Evolutionary conservation across 1,140 invertebrate species (phyloP).

Genomic region (Bombus soroeensis): DNA sequence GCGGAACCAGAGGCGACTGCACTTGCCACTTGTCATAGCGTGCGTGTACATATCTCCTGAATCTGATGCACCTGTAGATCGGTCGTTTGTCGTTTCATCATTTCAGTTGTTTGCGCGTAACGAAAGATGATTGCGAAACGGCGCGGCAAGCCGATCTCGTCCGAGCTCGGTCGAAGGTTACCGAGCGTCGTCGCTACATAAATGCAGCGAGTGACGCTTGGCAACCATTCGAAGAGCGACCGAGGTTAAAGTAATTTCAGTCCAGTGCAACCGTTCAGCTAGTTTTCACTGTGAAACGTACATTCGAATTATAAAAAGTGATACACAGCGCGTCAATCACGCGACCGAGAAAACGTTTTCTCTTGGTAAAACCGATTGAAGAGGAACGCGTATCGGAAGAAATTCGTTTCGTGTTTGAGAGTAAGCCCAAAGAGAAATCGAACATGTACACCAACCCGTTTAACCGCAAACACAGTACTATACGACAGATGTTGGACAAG

Average conservation of each 20-base stretch:
- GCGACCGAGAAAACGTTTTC: not conserved
- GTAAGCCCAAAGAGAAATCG: not conserved
- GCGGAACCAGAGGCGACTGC: not conserved
- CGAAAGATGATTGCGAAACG: not conserved
- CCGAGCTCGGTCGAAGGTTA: constrained; percentile 59
- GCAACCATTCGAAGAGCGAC: constrained; percentile 38
- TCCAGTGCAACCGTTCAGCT: not conserved
- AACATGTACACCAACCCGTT: constrained; percentile 89
- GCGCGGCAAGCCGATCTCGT: not conserved
- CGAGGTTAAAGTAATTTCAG: not conserved
- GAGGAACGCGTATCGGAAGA: not conserved
- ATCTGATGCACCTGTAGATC: constrained; percentile 26
- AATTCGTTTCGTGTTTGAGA: not conserved
- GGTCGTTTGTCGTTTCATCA: too few relatives aligned
- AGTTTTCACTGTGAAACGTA: constrained; percentile 8
- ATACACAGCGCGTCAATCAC: constrained; percentile 1
- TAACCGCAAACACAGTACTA: constrained; percentile 88
- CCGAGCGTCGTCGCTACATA: constrained; percentile 51
- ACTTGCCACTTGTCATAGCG: not conserved
- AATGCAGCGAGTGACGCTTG: not conserved
- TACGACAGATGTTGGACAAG: constrained; percentile 87
- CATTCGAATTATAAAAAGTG: not conserved
- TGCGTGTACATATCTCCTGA: not conserved
- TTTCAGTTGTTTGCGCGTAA: not conserved
- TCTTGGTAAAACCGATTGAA: not conserved